These are phyloP conservation scores for Drosophila lacertosa DNA, from an alignment of 1,140 invertebrate genomes.

Conservation along the genomic window DNA sequence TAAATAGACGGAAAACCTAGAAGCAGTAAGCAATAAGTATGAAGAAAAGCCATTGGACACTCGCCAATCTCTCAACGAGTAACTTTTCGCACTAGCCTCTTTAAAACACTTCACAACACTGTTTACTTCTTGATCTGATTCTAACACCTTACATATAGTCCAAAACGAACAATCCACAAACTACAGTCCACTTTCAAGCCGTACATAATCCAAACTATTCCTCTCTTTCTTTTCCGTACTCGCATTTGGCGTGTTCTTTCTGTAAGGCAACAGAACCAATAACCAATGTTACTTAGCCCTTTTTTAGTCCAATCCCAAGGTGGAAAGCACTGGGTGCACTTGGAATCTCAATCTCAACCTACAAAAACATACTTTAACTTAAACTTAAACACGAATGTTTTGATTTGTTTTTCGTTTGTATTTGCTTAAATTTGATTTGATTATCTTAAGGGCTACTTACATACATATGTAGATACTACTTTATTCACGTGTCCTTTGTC, in stretches of 20 bases:
- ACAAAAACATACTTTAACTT: neutral
- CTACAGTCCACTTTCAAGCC: constrained; percentile 1
- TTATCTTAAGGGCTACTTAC: neutral
- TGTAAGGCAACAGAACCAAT: constrained; percentile 32
- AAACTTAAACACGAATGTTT: constrained; percentile 8
- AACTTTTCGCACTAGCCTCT: constrained; percentile 15
- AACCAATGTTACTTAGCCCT: constrained; percentile 26
- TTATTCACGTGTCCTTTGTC: constrained; percentile 3
- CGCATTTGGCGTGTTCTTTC: constrained; percentile 38
- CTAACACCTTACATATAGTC: constrained; percentile 6
- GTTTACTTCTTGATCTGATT: constrained; percentile 2
- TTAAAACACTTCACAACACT: constrained; percentile 16
- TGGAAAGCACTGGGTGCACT: constrained; percentile 18
- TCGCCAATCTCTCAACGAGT: constrained; percentile 14
- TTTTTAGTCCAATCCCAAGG: constrained; percentile 9
- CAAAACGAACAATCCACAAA: neutral
- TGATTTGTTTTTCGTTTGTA: constrained; percentile 10
- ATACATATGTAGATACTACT: neutral
- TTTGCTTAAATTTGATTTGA: neutral
- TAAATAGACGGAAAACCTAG: constrained; percentile 37
- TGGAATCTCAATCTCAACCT: constrained; percentile 24
- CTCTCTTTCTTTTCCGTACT: constrained; percentile 16
- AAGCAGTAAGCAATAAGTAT: constrained; percentile 53
- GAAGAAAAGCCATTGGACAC: constrained; percentile 20
- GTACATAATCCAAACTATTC: neutral